Evolutionary conservation across 2,797 vertebrate genomes (phyloP), one percentile per base, ranked within the genome.

Genomic region (Amphiprion clarkii): DNA sequence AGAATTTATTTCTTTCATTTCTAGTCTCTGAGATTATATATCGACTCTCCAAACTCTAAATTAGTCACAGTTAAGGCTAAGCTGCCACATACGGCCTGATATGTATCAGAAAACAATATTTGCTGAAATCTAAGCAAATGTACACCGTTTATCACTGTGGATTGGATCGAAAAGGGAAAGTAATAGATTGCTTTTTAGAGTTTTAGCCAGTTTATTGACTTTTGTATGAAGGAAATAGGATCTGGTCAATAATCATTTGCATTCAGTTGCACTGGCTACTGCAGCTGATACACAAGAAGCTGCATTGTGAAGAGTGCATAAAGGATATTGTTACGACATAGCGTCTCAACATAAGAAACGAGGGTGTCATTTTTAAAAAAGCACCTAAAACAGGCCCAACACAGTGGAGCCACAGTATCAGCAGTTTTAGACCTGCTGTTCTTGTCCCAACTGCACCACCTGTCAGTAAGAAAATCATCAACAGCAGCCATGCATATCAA

Each of bases 81-180:
- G 21, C 60, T 42, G 44, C 44, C 17, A 19, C 17, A 19, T 7
- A 7, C 44, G 0, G 17, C 44, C 17, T 17, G 31, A 39, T 27
- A 16, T 14, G 21, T 23, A 25, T 53, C 29, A 53, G 39, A 74
- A 59, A 67, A 55, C 55, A 14, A 12, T 51, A 55, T 8, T 42
- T 13, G 8, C 33, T 25, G 55, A 27, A 44, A 46, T 60, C 36
- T 14, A 36, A 23, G 21, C 23, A 42, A 17, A 62, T 56, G 6
- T 8, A 29, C 31, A 4, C 9, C 13, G 31, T 54, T 8, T 31
- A 51, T 59, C 23, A 33, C 5, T 10, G 25, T 65, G 44, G 62
- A 65, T 39, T 57, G 23, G 12, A 63, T 49, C 21, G 40, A 25
- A 57, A 3, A 13, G 12, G 12, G 17, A 4, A 58, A 65, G 3